Evolutionary conservation across 2,797 vertebrate species (phyloP).

Genomic region (Eulemur mongoz): DNA sequence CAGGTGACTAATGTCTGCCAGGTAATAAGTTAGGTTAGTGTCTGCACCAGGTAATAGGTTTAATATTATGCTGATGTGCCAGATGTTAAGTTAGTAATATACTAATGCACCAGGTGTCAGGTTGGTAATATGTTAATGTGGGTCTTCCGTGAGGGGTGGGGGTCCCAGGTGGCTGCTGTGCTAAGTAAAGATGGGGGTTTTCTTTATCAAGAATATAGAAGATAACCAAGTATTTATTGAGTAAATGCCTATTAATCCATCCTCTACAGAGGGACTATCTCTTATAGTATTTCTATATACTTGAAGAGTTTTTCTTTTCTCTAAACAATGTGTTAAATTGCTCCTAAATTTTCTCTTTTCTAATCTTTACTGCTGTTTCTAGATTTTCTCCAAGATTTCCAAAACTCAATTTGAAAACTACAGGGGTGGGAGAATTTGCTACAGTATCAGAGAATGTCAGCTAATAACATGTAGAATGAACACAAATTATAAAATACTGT

Average conservation of each 20-base stretch:
- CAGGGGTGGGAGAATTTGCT: neutral
- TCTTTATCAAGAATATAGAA: neutral
- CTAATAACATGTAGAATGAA: neutral
- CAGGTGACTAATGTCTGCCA: too few relatives aligned
- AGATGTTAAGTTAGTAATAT: too few relatives aligned
- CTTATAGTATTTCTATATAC: neutral
- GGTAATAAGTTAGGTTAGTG: too few relatives aligned
- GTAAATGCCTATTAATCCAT: neutral
- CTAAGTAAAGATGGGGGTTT: too few relatives aligned
- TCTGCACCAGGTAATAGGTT: too few relatives aligned
- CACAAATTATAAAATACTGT: neutral
- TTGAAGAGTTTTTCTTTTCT: neutral
- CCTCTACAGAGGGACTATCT: neutral
- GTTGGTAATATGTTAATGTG: too few relatives aligned
- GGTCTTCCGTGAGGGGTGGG: too few relatives aligned
- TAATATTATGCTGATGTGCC: too few relatives aligned
- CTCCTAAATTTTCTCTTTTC: conserved; percentile 1
- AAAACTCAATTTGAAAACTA: neutral
- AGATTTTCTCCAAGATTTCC: neutral
- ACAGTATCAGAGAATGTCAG: neutral
- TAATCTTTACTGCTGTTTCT: neutral
- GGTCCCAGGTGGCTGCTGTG: too few relatives aligned
- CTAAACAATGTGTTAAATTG: neutral
- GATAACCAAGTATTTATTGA: neutral
- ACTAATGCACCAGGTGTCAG: too few relatives aligned